These are phyloP conservation scores for Drosophila truncata DNA, from an alignment of 1,140 invertebrate species.

Conservation along the genomic window DNA sequence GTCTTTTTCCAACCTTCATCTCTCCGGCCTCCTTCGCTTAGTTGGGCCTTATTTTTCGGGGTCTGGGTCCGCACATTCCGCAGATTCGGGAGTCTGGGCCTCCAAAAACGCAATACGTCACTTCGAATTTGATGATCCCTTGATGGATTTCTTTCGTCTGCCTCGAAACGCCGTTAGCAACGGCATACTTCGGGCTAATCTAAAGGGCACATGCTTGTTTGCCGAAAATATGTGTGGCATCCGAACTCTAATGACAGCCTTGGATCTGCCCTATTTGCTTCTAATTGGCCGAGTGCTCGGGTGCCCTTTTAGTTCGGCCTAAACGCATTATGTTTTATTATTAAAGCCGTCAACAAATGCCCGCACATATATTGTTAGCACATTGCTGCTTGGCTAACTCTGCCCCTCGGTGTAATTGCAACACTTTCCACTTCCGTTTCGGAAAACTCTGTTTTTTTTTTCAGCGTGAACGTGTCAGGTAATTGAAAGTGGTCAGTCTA, in stretches of 20 bases:
- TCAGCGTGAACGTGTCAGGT: conserved; percentile 17
- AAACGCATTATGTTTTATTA: conserved; percentile 61
- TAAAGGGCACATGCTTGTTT: conserved; percentile 61
- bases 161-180: conserved; percentile 68
- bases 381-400: conserved; percentile 60
- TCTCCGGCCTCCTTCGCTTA: conserved; percentile 13
- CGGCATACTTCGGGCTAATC: conserved; percentile 66
- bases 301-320: conserved; percentile 65
- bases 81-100: conserved; percentile 21
- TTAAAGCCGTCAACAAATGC: conserved; percentile 45
- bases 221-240: conserved; percentile 66
- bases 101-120: conserved; percentile 67
- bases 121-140: conserved; percentile 75
- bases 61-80: conserved; percentile 50
- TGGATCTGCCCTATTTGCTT: conserved; percentile 64
- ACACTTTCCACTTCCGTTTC: conserved; percentile 77
- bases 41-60: conserved; percentile 51
- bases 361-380: conserved; percentile 26
- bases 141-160: conserved; percentile 68
- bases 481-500: conserved; percentile 69
- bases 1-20: conserved; percentile 22
- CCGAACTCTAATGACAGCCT: conserved; percentile 57
- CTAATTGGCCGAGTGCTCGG: conserved; percentile 56
- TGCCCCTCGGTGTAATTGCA: conserved; percentile 59
- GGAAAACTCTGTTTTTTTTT: conserved; percentile 32